Evolutionary conservation across 2,888 invertebrate species (phyloP).

Genomic region (Pimpla rufipes): DNA sequence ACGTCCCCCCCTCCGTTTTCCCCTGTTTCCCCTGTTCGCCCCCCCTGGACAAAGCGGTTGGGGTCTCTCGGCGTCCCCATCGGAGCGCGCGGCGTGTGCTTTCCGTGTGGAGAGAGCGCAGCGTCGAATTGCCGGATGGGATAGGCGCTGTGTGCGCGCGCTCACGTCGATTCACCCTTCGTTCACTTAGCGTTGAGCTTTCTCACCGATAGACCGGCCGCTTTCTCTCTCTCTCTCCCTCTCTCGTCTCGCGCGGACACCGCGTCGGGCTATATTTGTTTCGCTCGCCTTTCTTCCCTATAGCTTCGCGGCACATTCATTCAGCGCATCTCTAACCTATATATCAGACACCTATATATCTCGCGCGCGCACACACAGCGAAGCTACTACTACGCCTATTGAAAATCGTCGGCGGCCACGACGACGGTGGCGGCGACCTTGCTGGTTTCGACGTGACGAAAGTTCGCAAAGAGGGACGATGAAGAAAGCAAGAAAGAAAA

Average conservation of each 20-base stretch:
- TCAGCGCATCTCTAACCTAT: conserved; percentile 7
- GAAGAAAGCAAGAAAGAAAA: conserved; percentile 9
- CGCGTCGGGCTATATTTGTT: not conserved
- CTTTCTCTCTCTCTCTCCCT: not conserved
- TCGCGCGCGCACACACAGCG: not conserved
- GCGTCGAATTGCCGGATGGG: conserved; percentile 35
- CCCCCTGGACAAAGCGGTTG: conserved; percentile 18
- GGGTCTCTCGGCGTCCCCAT: conserved; percentile 23
- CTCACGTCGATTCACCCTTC: conserved; percentile 16
- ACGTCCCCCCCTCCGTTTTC: not conserved
- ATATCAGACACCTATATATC: not conserved
- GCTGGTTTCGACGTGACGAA: conserved; percentile 46
- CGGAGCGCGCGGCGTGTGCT: conserved; percentile 4
- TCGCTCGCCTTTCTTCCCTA: not conserved
- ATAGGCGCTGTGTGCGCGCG: not conserved
- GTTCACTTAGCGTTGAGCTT: conserved; percentile 14
- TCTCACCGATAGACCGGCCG: not conserved
- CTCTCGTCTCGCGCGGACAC: too few species aligned
- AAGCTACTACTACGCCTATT: not conserved
- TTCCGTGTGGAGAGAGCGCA: too few species aligned
- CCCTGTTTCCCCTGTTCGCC: not conserved
- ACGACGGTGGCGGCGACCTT: conserved; percentile 19
- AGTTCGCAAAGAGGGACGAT: not conserved
- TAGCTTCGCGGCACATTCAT: conserved; percentile 10
- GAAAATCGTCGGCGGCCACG: too few species aligned